These are phyloP conservation scores for Tupaia tana DNA, from an alignment of 2,113 vertebrate genomes.

Conservation along the genomic window DNA sequence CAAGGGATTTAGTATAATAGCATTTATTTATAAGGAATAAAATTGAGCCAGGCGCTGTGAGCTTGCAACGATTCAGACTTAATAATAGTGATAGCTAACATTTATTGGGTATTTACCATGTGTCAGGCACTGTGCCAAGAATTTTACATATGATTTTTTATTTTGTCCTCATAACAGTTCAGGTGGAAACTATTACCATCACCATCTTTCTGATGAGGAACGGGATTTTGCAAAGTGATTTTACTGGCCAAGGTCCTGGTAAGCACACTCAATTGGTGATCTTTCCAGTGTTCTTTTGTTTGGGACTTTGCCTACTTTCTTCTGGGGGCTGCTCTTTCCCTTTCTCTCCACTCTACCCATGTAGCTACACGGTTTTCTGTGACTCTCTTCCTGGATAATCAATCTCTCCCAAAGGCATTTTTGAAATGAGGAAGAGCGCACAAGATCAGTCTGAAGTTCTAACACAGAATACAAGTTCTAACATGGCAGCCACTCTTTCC, in stretches of 20 bases:
- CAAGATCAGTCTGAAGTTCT: background rate
- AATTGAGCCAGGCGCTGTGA: slow-evolving; percentile 52
- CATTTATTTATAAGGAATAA: slow-evolving; percentile 69
- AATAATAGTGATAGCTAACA: slow-evolving; percentile 59
- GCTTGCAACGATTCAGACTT: slow-evolving; percentile 31
- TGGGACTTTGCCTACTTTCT: background rate
- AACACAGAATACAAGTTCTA: background rate
- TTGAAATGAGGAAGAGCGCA: background rate
- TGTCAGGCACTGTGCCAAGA: slow-evolving; percentile 34
- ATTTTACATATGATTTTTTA: background rate
- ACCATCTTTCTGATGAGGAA: background rate
- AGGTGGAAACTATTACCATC: background rate
- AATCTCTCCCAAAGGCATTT: background rate
- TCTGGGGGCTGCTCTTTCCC: background rate
- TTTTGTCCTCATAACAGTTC: background rate
- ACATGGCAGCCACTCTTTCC: background rate
- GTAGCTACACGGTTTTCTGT: background rate
- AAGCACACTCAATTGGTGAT: background rate
- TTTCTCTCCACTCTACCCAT: background rate
- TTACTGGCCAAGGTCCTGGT: background rate
- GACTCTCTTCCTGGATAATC: background rate
- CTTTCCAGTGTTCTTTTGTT: background rate
- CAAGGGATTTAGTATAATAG: slow-evolving; percentile 59
- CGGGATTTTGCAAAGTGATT: background rate
- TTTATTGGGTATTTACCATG: slow-evolving; percentile 64